Percentiles rank a stretch among this genome's conserved stretches.
Conservation (phyloP, 2,797 vertebrate species). For the Sparidentex hasta region DNA sequence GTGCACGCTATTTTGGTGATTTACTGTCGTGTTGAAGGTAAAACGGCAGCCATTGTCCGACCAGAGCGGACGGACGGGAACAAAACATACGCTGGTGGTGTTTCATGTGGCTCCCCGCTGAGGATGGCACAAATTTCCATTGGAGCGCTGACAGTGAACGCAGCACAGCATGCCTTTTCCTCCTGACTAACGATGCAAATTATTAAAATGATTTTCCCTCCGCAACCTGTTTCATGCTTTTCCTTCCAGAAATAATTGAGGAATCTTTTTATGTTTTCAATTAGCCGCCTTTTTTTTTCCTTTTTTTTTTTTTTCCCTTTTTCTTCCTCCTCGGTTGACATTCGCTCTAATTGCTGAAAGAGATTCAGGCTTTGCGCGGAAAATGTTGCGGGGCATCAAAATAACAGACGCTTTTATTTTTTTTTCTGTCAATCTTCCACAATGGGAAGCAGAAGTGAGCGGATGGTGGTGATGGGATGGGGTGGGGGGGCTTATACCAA, state of each 20-base stretch:
- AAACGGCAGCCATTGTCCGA: conserved; percentile 26
- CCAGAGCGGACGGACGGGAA: not conserved
- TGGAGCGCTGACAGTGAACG: conserved; percentile 38
- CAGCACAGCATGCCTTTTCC: conserved; percentile 43
- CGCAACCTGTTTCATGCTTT: conserved; percentile 66
- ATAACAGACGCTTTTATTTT: conserved; percentile 55
- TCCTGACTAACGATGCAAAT: conserved; percentile 73
- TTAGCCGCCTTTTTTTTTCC: conserved; percentile 48
- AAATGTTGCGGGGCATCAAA: conserved; percentile 53
- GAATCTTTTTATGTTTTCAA: conserved; percentile 81
- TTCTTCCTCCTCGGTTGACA: conserved; percentile 44
- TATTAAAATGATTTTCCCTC: conserved; percentile 67
- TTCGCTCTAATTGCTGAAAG: conserved; percentile 70
- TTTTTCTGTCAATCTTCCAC: conserved; percentile 74
- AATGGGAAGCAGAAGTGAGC: conserved; percentile 48
- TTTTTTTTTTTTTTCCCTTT: conserved; percentile 20
- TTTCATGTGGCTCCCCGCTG: conserved; percentile 52
- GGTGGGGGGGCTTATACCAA: conserved; percentile 50
- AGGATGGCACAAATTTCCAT: conserved; percentile 46
- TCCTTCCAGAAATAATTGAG: conserved; percentile 76
- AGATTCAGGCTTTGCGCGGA: conserved; percentile 53
- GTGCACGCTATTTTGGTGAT: conserved; percentile 9
- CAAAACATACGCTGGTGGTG: not conserved
- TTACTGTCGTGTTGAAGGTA: not conserved
- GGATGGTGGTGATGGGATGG: too few species aligned